phyloP scores from a whole-genome alignment of 2,797 vertebrate genomes.

The Eptatretus atami region DNA sequence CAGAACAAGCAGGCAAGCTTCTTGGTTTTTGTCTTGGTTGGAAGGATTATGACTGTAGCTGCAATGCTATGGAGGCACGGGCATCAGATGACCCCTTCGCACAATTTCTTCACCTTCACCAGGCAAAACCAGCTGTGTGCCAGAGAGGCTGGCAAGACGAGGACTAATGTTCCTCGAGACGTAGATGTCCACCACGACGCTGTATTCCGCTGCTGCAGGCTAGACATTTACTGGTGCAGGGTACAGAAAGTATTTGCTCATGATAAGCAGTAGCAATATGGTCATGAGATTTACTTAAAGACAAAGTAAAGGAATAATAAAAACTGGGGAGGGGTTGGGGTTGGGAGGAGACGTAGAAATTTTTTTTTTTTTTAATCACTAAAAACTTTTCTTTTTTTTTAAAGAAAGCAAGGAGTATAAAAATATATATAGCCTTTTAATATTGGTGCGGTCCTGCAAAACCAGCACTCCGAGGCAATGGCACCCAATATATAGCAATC shows the following conservation, averaged over 20 bases:
- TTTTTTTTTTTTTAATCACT: no score
- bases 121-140: constrained; percentile 71
- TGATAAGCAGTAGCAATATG: no score
- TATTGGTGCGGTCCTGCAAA: no score
- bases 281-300: no score
- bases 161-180: constrained; percentile 84
- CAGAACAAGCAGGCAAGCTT: constrained; percentile 81
- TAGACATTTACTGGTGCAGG: constrained; percentile 48
- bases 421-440: no score
- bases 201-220: constrained; percentile 79
- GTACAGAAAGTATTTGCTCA: background rate
- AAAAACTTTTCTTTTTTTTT: background rate
- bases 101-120: constrained; percentile 19
- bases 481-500: no score
- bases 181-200: constrained; percentile 67
- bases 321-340: no score
- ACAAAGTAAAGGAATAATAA: no score
- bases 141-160: constrained; percentile 47
- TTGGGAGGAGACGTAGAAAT: no score
- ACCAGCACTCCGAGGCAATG: no score
- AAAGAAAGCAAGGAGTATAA: no score
- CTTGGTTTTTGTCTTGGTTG: constrained; percentile 94
- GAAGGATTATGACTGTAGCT: constrained; percentile 71
- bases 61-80: constrained; percentile 76
- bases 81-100: constrained; percentile 52